Conservation (phyloP, 1,140 invertebrate species). For the Pseudomyrmex pallidus region DNA sequence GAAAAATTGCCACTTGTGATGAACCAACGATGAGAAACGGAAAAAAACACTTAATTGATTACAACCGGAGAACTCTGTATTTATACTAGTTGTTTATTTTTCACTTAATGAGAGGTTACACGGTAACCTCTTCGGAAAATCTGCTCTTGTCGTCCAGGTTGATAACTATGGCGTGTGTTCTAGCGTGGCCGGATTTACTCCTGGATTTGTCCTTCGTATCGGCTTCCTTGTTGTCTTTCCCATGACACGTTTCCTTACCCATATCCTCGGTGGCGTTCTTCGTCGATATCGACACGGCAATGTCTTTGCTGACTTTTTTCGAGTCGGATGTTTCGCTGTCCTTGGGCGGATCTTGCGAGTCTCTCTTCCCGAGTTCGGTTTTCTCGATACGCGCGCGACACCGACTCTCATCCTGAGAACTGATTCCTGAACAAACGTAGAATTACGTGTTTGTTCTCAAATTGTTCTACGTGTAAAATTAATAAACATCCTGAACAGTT, state of each 20-base stretch:
- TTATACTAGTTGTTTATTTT: conserved; percentile 25
- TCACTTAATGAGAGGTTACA: conserved; percentile 83
- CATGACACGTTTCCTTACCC: conserved; percentile 80
- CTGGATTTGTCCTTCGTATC: conserved; percentile 77
- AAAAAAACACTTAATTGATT: neutral
- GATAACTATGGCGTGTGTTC: conserved; percentile 90
- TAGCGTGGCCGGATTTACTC: conserved; percentile 88
- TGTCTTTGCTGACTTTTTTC: conserved; percentile 53
- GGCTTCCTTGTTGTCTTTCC: conserved; percentile 63
- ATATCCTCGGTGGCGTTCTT: conserved; percentile 70
- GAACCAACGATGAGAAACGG: neutral
- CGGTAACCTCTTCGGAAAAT: conserved; percentile 92
- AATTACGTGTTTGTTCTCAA: neutral
- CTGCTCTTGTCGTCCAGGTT: conserved; percentile 92
- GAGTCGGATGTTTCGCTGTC: conserved; percentile 44
- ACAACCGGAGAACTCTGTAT: neutral
- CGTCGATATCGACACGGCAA: conserved; percentile 63
- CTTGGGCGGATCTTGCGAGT: conserved; percentile 47
- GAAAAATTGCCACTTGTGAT: neutral
- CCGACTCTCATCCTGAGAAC: conserved; percentile 37
- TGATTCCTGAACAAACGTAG: conserved; percentile 50
- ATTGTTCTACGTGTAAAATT: neutral
- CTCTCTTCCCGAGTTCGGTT: conserved; percentile 60
- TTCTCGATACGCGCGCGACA: conserved; percentile 61
- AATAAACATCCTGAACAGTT: neutral